Evolutionary conservation across 2,888 invertebrate species (phyloP).

Genomic region (Tenthredo notha): DNA sequence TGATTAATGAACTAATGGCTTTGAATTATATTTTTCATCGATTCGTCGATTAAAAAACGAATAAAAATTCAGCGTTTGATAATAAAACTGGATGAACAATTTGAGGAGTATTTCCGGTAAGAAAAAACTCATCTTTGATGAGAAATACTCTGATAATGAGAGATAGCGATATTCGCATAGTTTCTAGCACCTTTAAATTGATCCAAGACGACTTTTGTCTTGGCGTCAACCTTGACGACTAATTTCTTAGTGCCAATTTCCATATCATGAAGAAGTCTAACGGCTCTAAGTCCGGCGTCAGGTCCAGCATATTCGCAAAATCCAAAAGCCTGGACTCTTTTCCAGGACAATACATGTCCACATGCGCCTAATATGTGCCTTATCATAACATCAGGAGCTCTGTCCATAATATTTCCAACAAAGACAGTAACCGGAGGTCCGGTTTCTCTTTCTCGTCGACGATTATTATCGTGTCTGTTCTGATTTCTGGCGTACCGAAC

Average conservation of each 20-base stretch:
- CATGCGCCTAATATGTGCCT: conserved; percentile 95
- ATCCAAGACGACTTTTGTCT: conserved; percentile 96
- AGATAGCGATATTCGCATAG: not conserved
- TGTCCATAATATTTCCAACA: conserved; percentile 97
- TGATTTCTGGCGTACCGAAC: conserved; percentile 74
- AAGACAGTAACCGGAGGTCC: conserved; percentile 98
- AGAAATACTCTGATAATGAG: too few relatives aligned
- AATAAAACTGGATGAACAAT: too few relatives aligned
- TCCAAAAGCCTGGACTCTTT: conserved; percentile 97
- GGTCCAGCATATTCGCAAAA: conserved; percentile 98
- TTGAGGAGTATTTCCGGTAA: too few relatives aligned
- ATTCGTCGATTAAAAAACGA: not conserved
- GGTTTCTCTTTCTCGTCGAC: conserved; percentile 74
- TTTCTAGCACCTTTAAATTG: conserved; percentile 89
- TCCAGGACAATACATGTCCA: conserved; percentile 97
- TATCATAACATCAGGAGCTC: conserved; percentile 97
- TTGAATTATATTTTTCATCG: not conserved
- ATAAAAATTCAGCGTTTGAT: too few relatives aligned
- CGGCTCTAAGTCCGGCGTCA: conserved; percentile 96
- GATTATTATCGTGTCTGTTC: conserved; percentile 73
- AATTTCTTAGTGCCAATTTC: conserved; percentile 95
- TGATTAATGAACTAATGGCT: not conserved
- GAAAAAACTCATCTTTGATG: not conserved
- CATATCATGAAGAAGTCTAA: conserved; percentile 94
- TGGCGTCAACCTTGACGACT: conserved; percentile 98